These are phyloP conservation scores for Drosophila mimica DNA, from an alignment of 2,888 invertebrate species.

Conservation along the genomic window DNA sequence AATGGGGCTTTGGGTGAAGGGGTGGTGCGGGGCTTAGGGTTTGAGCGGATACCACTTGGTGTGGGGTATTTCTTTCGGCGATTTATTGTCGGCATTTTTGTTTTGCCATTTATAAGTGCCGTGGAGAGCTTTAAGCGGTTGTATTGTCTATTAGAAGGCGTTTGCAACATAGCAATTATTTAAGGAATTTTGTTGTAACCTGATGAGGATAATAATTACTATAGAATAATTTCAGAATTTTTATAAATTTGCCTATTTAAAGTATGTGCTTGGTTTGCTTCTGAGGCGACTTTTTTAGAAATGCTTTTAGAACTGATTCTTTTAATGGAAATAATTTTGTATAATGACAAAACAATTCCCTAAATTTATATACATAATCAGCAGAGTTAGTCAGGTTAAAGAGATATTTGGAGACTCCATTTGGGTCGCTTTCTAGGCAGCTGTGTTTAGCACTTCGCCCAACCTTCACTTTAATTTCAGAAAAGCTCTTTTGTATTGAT, in stretches of 20 bases:
- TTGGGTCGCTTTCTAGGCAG: not conserved
- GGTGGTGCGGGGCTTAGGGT: too few species aligned
- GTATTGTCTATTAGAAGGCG: not conserved
- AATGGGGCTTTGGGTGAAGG: not conserved
- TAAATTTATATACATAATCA: not conserved
- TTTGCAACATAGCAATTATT: not conserved
- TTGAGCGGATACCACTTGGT: not conserved
- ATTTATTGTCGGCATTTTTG: constrained; percentile 54
- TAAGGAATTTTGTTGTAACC: not conserved
- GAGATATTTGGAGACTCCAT: not conserved
- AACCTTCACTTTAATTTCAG: not conserved
- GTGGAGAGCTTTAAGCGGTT: constrained; percentile 1
- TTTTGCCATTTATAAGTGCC: constrained; percentile 43
- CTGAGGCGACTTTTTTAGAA: not conserved
- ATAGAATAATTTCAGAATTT: not conserved
- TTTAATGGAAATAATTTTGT: not conserved
- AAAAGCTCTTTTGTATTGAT: not conserved
- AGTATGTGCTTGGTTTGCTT: not conserved
- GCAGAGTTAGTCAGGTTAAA: not conserved
- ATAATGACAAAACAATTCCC: not conserved
- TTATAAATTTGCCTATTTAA: not conserved
- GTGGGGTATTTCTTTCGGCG: constrained; percentile 32
- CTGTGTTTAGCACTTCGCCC: not conserved
- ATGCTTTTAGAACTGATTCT: not conserved
- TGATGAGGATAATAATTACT: not conserved